Conservation (phyloP, 2,888 invertebrate genomes). For the Hecatera dysodea region DNA sequence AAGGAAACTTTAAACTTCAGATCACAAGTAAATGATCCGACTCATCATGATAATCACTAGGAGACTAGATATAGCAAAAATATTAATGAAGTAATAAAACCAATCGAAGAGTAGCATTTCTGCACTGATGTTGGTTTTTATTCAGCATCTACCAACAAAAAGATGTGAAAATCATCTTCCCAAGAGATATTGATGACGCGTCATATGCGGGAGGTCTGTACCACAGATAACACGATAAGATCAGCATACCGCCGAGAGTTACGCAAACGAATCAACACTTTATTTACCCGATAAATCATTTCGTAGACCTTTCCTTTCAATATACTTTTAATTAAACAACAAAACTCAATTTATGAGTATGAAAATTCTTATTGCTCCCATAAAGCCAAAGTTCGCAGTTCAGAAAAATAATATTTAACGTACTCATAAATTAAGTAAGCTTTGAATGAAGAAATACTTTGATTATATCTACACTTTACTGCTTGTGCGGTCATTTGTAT, state of each 20-base stretch:
- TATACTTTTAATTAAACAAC: constrained; percentile 55
- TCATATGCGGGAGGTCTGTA: constrained; percentile 33
- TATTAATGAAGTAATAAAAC: neutral
- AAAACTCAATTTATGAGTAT: constrained; percentile 39
- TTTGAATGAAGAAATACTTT: constrained; percentile 64
- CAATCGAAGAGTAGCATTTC: neutral
- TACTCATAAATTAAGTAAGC: constrained; percentile 59
- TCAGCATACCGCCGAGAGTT: constrained; percentile 21
- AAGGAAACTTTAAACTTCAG: no score
- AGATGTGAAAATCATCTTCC: constrained; percentile 3
- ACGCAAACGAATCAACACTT: constrained; percentile 37
- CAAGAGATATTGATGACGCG: constrained; percentile 8
- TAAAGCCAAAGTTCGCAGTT: constrained; percentile 62
- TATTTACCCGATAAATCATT: constrained; percentile 49
- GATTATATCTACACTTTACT: constrained; percentile 53
- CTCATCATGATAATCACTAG: no score
- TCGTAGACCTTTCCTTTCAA: constrained; percentile 23
- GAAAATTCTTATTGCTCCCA: constrained; percentile 44
- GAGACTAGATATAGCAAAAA: neutral
- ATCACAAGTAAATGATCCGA: no score
- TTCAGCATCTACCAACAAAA: neutral
- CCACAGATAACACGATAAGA: constrained; percentile 29
- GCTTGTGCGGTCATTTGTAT: constrained; percentile 14
- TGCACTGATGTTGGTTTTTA: neutral
- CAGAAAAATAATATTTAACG: constrained; percentile 61